These are phyloP conservation scores for Trinorchestia longiramus DNA, from an alignment of 1,140 invertebrate species.

Conservation along the genomic window DNA sequence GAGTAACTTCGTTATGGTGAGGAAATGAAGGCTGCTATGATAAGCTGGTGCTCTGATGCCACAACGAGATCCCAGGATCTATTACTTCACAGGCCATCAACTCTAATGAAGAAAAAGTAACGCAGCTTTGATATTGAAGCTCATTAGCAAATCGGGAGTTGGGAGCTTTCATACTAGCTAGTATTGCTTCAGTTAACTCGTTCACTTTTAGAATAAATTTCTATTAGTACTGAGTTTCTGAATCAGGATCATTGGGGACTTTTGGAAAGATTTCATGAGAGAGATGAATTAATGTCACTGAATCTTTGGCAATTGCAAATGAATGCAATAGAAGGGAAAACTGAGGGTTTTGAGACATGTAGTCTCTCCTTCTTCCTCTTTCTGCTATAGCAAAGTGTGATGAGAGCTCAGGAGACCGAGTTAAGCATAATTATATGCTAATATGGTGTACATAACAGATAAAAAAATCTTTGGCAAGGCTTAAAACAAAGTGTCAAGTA, in stretches of 20 bases:
- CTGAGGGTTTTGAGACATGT: too few relatives aligned
- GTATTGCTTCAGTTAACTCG: background rate
- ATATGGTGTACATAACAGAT: too few relatives aligned
- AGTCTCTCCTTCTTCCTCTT: too few relatives aligned
- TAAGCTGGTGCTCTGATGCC: background rate
- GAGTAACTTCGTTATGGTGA: conserved; percentile 38
- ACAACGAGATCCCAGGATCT: background rate
- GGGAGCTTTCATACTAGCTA: background rate
- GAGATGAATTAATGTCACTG: too few relatives aligned
- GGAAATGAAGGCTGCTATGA: conserved; percentile 29
- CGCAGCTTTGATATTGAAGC: background rate
- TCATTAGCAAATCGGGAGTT: background rate
- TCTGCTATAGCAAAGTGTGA: too few relatives aligned
- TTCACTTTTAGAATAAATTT: background rate
- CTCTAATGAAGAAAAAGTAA: conserved; percentile 10
- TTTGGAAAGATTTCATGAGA: background rate
- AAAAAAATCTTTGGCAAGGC: too few relatives aligned
- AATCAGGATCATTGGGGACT: background rate
- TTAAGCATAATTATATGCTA: too few relatives aligned
- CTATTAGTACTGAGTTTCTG: background rate
- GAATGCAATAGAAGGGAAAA: too few relatives aligned
- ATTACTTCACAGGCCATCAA: background rate
- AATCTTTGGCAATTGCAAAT: too few relatives aligned
- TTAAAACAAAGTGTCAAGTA: too few relatives aligned
- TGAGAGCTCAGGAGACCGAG: too few relatives aligned